Evolutionary conservation across 1,140 invertebrate species (phyloP).

Genomic region (Zaprionus davidi): DNA sequence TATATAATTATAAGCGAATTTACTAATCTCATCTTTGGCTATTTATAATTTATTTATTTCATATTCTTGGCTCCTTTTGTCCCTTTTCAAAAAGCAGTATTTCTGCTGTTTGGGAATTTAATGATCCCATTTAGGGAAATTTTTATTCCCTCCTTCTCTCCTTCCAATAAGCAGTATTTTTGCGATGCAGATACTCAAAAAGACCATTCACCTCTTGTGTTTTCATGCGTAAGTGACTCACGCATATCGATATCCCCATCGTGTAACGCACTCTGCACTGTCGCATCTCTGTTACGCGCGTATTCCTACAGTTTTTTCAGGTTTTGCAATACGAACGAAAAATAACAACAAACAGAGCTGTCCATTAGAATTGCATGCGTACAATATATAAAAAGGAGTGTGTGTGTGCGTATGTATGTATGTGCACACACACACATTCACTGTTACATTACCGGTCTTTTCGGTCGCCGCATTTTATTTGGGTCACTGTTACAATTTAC

Average conservation of each 20-base stretch:
- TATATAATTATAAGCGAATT: not conserved
- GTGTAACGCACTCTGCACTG: not conserved
- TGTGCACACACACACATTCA: conserved; percentile 62
- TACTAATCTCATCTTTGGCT: not conserved
- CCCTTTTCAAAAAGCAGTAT: too few relatives aligned
- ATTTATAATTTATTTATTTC: not conserved
- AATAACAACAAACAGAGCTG: conserved; percentile 41
- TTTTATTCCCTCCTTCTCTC: not conserved
- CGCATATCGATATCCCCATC: conserved; percentile 5
- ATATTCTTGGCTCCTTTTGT: too few relatives aligned
- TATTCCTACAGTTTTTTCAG: conserved; percentile 38
- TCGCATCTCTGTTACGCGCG: conserved; percentile 44
- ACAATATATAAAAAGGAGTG: conserved; percentile 41
- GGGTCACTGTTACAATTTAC: conserved; percentile 81
- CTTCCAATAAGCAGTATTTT: not conserved
- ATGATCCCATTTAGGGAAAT: not conserved
- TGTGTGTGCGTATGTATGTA: not conserved
- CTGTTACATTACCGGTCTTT: conserved; percentile 82
- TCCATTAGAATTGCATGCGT: conserved; percentile 75
- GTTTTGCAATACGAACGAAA: conserved; percentile 49
- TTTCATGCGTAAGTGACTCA: not conserved
- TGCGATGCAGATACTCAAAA: not conserved
- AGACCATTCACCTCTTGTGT: not conserved
- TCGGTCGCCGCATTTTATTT: conserved; percentile 74
- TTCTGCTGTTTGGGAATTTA: not conserved